Base-by-base conservation (phyloP, 2,888 invertebrate species). In the Pseudococcus viburni region DNA sequence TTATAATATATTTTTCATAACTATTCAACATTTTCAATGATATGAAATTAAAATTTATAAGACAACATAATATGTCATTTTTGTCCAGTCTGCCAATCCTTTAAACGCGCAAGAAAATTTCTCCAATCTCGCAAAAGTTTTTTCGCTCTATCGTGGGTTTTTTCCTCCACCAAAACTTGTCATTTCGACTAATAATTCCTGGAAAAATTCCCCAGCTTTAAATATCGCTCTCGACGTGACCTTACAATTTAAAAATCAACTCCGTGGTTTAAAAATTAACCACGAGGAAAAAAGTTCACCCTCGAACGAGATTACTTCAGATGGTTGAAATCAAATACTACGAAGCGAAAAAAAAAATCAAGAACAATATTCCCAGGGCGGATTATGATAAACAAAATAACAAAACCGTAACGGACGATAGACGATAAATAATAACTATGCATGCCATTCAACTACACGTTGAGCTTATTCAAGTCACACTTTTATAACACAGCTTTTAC, bases 391-490 rank as follows among this genome's bases (percentile, higher is more conserved):
- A 33, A 73, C 39, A 39, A 33, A 73, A 73, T 73, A 73, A 73
- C 73, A 73, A 73, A 73, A 73, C 73, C 73, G 73, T 73, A 33
- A 73, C 80, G 42, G 80, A 46, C 80, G 80, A 46, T 46, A 46
- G 46, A 46, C 80, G 80, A 83, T 83, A 83, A 83, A 83, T 83
- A 83, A 83, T 83, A 83, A 83, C 73, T 73, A 73, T 73, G 73
- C 46, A 83, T 46, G 46, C 80, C 46, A 83, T 83, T 83, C 80
- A 83, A 83, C 46, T 83, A 83, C 9, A 46, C 80, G 42, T 73
- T 46, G 33, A 83, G 77, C 80, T 83, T 46, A 83, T 83, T 83
- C 80, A 83, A 83, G 80, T 83, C 80, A 83, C 80, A 83, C 46
- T 83, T 83, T 46, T 46, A 22, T 46, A 46, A 83, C 80, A 83